Base-by-base conservation (phyloP, 2,888 invertebrate species). In the Gisinianus flammeolus region DNA sequence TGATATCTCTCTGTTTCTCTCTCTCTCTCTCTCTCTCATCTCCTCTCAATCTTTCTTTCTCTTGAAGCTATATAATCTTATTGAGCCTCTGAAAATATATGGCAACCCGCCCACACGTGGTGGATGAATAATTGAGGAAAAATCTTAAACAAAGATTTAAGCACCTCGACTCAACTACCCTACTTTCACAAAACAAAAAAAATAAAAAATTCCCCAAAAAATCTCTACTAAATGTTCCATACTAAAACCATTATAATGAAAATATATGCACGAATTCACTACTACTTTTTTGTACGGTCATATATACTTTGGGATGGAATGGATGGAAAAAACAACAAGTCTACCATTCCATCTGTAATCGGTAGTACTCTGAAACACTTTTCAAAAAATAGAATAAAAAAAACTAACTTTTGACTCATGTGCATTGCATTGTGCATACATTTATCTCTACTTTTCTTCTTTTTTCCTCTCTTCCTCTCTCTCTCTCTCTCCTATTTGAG, bases 121-220 rank as follows among this genome's bases (percentile, higher is more conserved):
- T 68, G 77, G 77, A 79, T 79, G 79, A 79, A 78, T 79, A 79
- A 79, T 79, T 78, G 77, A 71, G 66, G 68, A 64, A 77, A 54
- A 67, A 72, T 76, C 70, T 77, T 76, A 72, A 79, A 79, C 76
- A 76, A 79, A 76, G 58, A 52, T 54, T 64, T 64, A 70, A 71
- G 77, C 71, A 71, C 74, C 69, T 78, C 6, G 22, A 58, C 22
- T 58, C 56, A 22, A n/a, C 2, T 6, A 22, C 56, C 16, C 44
- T 16, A 10, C 44, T 44, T 44, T 44, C 16, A 6, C 44, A 44
- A 6, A 44, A 44, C 44, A 44, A 6, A 44, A 44, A 6, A 44
- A 44, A 6, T n/a, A n/a, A n/a, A n/a, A n/a, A n/a, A n/a, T n/a
- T n/a, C n/a, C n/a, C n/a, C n/a, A n/a, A n/a, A n/a, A n/a, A n/a